These are phyloP conservation scores for Lymantria dispar DNA, from an alignment of 2,888 invertebrate species.

Conservation along the genomic window DNA sequence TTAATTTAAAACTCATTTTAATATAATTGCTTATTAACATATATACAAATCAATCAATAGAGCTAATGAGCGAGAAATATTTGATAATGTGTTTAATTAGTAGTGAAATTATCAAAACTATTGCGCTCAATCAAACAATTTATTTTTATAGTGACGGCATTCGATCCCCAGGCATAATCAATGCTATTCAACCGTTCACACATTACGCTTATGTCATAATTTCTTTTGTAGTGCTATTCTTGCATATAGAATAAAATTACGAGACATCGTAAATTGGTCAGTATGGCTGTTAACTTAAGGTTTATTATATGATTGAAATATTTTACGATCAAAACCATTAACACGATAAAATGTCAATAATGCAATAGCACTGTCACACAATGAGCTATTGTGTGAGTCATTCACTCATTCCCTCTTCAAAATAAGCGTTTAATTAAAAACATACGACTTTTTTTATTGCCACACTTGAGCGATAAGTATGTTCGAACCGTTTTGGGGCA, in stretches of 20 bases:
- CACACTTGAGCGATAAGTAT: slow-evolving; percentile 31
- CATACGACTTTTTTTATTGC: slow-evolving; percentile 41
- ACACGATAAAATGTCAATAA: slow-evolving; percentile 44
- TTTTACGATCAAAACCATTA: slow-evolving; percentile 31
- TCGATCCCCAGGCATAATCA: slow-evolving; percentile 26
- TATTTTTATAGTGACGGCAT: slow-evolving; percentile 11
- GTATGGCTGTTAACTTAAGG: neutral
- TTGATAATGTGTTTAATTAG: neutral
- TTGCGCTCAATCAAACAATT: neutral
- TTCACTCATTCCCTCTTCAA: slow-evolving; percentile 48
- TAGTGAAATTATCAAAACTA: neutral
- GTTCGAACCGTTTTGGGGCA: slow-evolving; percentile 28
- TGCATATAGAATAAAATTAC: slow-evolving; percentile 20
- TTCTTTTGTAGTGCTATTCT: slow-evolving; percentile 34
- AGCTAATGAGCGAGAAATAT: neutral
- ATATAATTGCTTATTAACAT: no score
- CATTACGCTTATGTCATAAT: slow-evolving; percentile 36
- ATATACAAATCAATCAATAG: no score
- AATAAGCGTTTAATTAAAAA: slow-evolving; percentile 59
- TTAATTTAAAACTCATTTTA: no score
- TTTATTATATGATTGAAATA: slow-evolving; percentile 6
- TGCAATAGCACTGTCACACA: slow-evolving; percentile 50
- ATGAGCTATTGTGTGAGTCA: slow-evolving; percentile 53
- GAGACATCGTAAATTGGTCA: slow-evolving; percentile 2
- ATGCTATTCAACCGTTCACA: slow-evolving; percentile 32